Percentiles rank a stretch among this genome's conserved stretches.
Evolutionary conservation across 2,888 invertebrate species (phyloP).

Genomic region (Eristalinus aeneus): DNA sequence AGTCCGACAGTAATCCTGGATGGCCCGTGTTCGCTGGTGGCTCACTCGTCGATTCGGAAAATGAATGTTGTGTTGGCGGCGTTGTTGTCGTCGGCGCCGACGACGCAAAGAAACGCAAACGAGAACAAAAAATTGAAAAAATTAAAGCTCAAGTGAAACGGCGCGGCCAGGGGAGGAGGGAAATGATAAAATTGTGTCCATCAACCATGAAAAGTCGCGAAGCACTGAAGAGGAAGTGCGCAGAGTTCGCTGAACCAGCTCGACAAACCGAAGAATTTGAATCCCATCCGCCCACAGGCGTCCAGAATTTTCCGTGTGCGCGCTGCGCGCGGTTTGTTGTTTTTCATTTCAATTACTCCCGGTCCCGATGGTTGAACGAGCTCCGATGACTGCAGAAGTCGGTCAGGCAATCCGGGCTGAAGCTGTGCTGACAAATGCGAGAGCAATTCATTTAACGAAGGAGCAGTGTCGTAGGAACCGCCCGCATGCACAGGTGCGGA

Average conservation of each 20-base stretch:
- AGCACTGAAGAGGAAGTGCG: background rate
- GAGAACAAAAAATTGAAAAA: background rate
- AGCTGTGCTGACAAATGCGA: background rate
- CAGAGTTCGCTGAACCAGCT: background rate
- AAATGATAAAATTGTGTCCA: background rate
- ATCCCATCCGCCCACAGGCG: background rate
- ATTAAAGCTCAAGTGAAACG: background rate
- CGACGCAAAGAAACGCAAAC: background rate
- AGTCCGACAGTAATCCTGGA: background rate
- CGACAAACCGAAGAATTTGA: background rate
- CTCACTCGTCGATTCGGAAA: background rate
- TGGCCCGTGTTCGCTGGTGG: background rate
- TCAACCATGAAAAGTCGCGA: background rate
- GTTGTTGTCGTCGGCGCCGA: background rate
- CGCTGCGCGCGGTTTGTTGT: background rate
- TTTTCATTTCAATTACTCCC: background rate
- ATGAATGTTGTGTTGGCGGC: background rate
- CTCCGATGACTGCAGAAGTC: background rate
- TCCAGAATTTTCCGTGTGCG: too few relatives aligned
- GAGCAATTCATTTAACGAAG: background rate
- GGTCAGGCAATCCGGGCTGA: background rate
- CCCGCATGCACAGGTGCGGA: background rate
- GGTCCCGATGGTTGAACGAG: background rate
- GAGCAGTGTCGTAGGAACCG: background rate
- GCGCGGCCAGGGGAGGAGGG: background rate